Evolutionary conservation across 2,113 vertebrate genomes (phyloP), one percentile per base, ranked within the genome.

Genomic region (Notothenia coriiceps): DNA sequence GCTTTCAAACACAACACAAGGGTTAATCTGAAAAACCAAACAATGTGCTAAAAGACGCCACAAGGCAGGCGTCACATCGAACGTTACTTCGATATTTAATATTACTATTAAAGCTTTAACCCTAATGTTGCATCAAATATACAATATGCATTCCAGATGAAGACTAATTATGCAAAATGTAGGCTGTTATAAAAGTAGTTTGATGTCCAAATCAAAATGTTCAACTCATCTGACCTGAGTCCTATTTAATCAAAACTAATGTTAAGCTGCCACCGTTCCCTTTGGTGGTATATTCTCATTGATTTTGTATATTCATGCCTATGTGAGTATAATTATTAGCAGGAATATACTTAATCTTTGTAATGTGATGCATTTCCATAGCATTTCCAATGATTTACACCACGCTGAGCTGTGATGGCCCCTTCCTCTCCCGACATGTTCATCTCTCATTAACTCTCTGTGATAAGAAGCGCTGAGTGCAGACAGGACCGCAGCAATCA

Each of bases 401-500:
- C 33, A 46, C 40, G 47, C 65, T 43, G 73, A 72, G 69, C 54
- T 35, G 80, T 69, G 78, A 85, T 68, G 72, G 79, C 86, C 74
- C 63, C 29, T 54, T 56, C 60, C 25, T 76, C 75, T 25, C 72
- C 72, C 47, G 52, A 82, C 79, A n/a, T 59, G 75, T 49, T 73
- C 44, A 29, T 5, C 80, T 70, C 65, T 81, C 82, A 86, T 89
- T 62, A 85, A 50, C 71, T 73, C 50, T 47, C n/a, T 17, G 71
- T 29, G 87, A 89, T 92, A 86, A 89, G 85, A 83, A n/a, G 71
- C 51, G 71, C 2, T 29, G 29, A 29, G 29, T 29, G 29, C 74
- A 61, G 78, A 70, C 65, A 54, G 83, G 47, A 52, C 3, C 62
- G 61, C 80, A 6, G 59, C 9, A 8, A 93, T 92, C 86, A 44